Conservation (phyloP, 2,888 invertebrate genomes). For the Cerceris ruficornis region DNA sequence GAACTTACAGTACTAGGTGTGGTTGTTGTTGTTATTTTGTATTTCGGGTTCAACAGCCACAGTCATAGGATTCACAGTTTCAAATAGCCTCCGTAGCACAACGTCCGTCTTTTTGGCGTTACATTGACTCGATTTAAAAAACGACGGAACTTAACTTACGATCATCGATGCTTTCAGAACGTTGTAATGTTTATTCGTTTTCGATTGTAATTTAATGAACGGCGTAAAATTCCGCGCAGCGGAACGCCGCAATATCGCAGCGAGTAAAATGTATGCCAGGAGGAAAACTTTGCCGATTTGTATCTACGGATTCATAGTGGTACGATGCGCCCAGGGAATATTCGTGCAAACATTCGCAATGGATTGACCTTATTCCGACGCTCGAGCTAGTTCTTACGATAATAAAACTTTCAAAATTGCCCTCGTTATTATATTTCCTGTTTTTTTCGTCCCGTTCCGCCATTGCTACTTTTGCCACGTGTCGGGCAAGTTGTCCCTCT, state of each 20-base stretch:
- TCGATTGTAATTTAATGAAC: constrained; percentile 8
- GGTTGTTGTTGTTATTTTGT: too few relatives aligned
- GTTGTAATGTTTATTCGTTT: not conserved
- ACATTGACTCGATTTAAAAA: too few relatives aligned
- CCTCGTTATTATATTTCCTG: not conserved
- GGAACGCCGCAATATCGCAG: not conserved
- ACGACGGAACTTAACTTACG: too few relatives aligned
- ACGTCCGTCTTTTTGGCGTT: too few relatives aligned
- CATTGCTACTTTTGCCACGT: not conserved
- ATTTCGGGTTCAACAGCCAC: too few relatives aligned
- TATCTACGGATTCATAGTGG: constrained; percentile 2
- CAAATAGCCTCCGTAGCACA: too few relatives aligned
- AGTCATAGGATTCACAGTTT: too few relatives aligned
- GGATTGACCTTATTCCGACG: constrained; percentile 3
- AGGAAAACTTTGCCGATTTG: constrained; percentile 23
- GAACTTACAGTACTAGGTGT: too few relatives aligned
- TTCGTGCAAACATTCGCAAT: constrained; percentile 13
- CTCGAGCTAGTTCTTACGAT: not conserved
- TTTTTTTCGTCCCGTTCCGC: not conserved
- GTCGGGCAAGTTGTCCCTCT: not conserved
- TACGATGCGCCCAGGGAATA: constrained; percentile 15
- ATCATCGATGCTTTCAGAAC: not conserved
- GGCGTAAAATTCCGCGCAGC: not conserved
- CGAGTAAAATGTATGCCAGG: not conserved
- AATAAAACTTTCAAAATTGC: constrained; percentile 31